Conservation (phyloP, 92 coral and sea anemone genomes). For the Porites rus region DNA sequence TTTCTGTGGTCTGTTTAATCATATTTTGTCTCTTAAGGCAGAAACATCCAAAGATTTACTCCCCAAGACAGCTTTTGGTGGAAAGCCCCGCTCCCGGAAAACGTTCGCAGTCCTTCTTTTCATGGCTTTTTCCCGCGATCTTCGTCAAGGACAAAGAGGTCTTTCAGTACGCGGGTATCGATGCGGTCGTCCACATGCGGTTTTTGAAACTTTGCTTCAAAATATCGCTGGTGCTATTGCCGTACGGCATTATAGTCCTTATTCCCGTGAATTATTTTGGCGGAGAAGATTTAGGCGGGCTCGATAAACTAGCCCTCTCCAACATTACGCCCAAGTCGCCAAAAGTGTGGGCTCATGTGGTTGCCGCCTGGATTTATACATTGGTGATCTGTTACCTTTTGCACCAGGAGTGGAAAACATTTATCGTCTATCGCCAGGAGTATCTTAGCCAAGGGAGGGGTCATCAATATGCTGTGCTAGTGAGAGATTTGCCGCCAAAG, state of each 20-base stretch:
- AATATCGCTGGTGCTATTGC: slow-evolving; percentile 81
- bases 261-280: slow-evolving; percentile 90
- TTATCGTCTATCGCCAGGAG: slow-evolving; percentile 80
- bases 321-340: slow-evolving; percentile 69
- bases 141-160: slow-evolving; percentile 84
- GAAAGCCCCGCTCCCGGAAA: slow-evolving; percentile 78
- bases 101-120: slow-evolving; percentile 75
- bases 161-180: slow-evolving; percentile 90
- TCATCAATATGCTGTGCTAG: slow-evolving; percentile 86
- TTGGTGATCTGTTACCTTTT: slow-evolving; percentile 81
- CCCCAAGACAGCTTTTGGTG: slow-evolving; percentile 88
- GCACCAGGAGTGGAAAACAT: slow-evolving; percentile 84
- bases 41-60: slow-evolving; percentile 74
- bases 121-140: slow-evolving; percentile 93
- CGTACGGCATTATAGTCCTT: slow-evolving; percentile 86
- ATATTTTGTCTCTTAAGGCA: slow-evolving; percentile 82
- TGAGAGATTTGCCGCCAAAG: slow-evolving; percentile 90
- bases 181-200: slow-evolving; percentile 87
- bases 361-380: slow-evolving; percentile 91
- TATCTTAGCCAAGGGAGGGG: slow-evolving; percentile 77
- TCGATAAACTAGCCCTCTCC: slow-evolving; percentile 82
- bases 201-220: slow-evolving; percentile 84
- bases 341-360: slow-evolving; percentile 92
- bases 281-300: slow-evolving; percentile 62
- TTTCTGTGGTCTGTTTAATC: slow-evolving; percentile 65